Base-by-base conservation (phyloP, 2,113 vertebrate species). In the Morone saxatilis region DNA sequence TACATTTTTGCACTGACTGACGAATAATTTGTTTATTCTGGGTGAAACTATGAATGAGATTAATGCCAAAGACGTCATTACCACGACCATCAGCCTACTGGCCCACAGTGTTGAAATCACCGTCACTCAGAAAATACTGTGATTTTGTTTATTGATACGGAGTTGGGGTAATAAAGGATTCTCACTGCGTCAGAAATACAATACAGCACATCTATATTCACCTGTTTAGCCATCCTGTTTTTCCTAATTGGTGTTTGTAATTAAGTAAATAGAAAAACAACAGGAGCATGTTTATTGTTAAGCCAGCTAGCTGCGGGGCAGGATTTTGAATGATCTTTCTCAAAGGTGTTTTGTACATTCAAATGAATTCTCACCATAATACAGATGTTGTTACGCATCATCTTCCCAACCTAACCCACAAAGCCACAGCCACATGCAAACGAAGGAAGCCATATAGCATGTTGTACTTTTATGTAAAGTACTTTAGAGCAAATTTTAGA, bases 281-380 rank as follows among this genome's bases (percentile, higher is more conserved):
- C 0, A 14, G 41, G 41, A 66, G n/a, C 13, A 25, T 36, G 22
- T 43, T 3, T 41, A 1, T 4, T 13, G 56, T 7, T 1, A 13
- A 13, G 45, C 31, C 31, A 31, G 31, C 31, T 31, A 31, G 31
- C 31, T 61, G 59, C 20, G 5, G 38, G 0, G 20, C 41, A 14
- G 41, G 20, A 14, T 6, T 48, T 47, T 45, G 3, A 67, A 47
- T 47, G 45, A 22, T 8, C n/a, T 8, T 31, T 31, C 16, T 50
- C 3, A 4, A 20, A 38, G 17, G 1, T 5, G 43, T 25, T 69
- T 43, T 20, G 22, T 31, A 12, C 25, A 72, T 59, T 57, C 40
- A 59, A 72, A 45, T 57, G 13, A 72, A 31, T 72, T 74, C 41
- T 40, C 17, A 50, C 19, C 16, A 62, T 17, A 61, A n/a, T 22